Evolutionary conservation across 1,140 invertebrate species (phyloP), one percentile per base, ranked within the genome.

Genomic region (Drosophila pseudoobscura): DNA sequence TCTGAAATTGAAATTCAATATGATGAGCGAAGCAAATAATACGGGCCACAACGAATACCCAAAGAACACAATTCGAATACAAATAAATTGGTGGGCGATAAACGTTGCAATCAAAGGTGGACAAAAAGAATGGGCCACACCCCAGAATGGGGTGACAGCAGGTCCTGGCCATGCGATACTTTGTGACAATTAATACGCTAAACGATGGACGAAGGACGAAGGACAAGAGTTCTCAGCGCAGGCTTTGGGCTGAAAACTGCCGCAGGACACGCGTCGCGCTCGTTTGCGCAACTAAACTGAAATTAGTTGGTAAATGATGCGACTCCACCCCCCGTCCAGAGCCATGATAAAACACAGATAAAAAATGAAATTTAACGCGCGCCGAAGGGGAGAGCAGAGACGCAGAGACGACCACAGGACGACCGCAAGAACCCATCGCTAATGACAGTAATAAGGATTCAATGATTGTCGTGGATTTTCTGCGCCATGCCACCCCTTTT

Each of bases 371-470:
- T 65, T 66, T 49, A 83, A 71, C 64, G 64, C 77, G 41, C 35
- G 45, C n/a, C 43, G 43, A 54, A 11, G 26, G 47, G 65, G 62
- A 45, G 41, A 60, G 22, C 39, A 13, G 61, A 5, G n/a, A n/a
- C n/a, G n/a, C n/a, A n/a, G n/a, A n/a, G 15, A 15, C 15, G 66
- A 78, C 68, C 76, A 41, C 76, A 80, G 43, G 39, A 75, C 71
- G 50, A 80, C 78, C 78, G 53, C 69, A 80, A 63, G 62, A 69
- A 59, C 61, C 70, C 73, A 70, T 73, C 64, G 75, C 79, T 88
- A 88, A 88, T 88, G 83, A 88, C 84, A 52, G 83, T 88, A 88
- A 88, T 88, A 88, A 83, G 83, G 84, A 88, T 88, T 88, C 83
- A 88, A 88, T 88, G 84, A 88, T 89, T 88, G 75, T 76, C 83